phyloP scores from a whole-genome alignment of 2,797 vertebrate genomes.

The Pampus argenteus region DNA sequence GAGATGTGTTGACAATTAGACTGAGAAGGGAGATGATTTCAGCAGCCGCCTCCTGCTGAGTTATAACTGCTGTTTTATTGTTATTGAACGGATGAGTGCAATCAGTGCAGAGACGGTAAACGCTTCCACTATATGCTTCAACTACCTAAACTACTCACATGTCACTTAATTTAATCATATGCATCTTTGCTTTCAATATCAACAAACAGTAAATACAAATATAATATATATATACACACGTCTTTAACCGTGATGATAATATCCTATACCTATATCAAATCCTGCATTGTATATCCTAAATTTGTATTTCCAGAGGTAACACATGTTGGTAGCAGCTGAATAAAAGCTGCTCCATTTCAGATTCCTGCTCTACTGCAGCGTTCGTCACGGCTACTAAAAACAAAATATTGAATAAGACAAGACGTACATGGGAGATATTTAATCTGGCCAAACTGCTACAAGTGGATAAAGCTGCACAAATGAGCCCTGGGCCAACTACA shows the following conservation, averaged over 20 bases:
- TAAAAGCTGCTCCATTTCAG: neutral
- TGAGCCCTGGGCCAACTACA: neutral
- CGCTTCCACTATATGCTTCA: neutral
- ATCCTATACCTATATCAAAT: neutral
- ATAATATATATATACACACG: no score
- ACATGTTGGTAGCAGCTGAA: neutral
- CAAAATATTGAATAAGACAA: neutral
- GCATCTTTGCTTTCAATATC: no score
- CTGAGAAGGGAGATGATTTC: neutral
- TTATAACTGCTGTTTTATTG: neutral
- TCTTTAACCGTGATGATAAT: neutral
- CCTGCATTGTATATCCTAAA: neutral
- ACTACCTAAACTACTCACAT: no score
- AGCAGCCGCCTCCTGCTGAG: slow-evolving; percentile 2
- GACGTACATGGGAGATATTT: neutral
- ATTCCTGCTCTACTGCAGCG: neutral
- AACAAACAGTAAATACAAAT: no score
- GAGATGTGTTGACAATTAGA: neutral
- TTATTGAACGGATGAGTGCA: neutral
- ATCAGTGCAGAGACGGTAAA: neutral
- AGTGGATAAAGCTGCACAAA: neutral
- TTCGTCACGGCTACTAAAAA: neutral
- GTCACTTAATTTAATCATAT: neutral
- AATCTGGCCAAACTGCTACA: neutral
- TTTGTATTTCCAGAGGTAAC: no score